Evolutionary conservation across 2,113 vertebrate species (phyloP), one percentile per base, ranked within the genome.

Genomic region (Gallinago media): DNA sequence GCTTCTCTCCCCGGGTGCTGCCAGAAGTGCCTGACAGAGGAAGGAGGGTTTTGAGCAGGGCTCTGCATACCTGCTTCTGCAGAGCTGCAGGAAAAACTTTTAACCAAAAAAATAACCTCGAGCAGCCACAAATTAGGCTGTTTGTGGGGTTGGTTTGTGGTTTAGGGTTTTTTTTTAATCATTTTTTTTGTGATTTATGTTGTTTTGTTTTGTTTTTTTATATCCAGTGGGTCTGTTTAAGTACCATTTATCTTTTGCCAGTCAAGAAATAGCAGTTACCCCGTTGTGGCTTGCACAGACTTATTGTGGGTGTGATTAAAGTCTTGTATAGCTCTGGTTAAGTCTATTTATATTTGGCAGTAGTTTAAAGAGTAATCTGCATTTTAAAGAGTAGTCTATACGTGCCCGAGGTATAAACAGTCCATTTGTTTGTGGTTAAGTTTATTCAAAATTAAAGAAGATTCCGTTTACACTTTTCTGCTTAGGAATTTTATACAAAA

Each of bases 341-440:
- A 58, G 25, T 34, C 7, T 87, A 22, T 31, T 52, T 52, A 9
- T 27, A 8, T 54, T 73, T 79, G 31, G 8, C 20, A 58, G 3
- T 49, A 56, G 74, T 42, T 70, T 55, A 22, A 52, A 52, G 31
- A 73, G 9, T 18, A 55, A 32, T 29, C 11, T 77, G 58, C 6
- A 8, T 29, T 32, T 76, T 63, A 17, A 54, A 2, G 5, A 4
- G 27, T 21, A 19, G 5, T 32, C 10, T 17, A 0, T 19, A 1
- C 2, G 1, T 12, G 18, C 44, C 22, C 34, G 49, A 46, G 52
- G 7, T 5, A 12, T 66, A 54, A 92, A 29, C 22, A 22, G 9
- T 36, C 25, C 3, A 13, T 49, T 77, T 46, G 16, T 44, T 62
- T 49, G 17, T 29, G n/a, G 34, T 14, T 31, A 46, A 65, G 62